phyloP scores from a whole-genome alignment of 2,113 vertebrate species.

The Plecturocebus donacophilus region DNA sequence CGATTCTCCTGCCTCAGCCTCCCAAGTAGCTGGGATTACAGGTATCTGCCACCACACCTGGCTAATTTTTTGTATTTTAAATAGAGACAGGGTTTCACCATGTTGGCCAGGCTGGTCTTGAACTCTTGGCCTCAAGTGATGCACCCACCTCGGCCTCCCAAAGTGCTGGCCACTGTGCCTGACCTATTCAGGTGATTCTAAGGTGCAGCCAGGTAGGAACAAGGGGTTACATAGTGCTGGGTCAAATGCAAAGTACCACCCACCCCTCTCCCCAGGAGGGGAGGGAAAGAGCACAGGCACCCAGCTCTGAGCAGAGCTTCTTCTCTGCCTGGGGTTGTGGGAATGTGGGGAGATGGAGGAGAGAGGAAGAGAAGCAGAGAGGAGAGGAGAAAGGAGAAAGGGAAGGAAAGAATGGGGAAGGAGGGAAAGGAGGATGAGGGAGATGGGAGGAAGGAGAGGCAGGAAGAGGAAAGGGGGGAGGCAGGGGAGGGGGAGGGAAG shows the following conservation, averaged over 20 bases:
- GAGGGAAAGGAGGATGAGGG: neutral
- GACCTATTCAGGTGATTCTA: neutral
- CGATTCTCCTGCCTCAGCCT: too few relatives aligned
- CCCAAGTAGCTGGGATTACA: too few relatives aligned
- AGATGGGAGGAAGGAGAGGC: too few relatives aligned
- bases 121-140: neutral
- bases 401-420: neutral
- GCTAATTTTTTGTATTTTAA: too few relatives aligned
- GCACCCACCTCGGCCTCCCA: neutral
- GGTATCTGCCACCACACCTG: accelerated
- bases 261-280: neutral
- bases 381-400: neutral
- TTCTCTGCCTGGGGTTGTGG: neutral
- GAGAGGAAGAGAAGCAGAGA: neutral
- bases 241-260: too few relatives aligned
- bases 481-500: neutral
- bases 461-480: neutral
- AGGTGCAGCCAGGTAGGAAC: neutral
- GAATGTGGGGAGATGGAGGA: neutral
- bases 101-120: too few relatives aligned
- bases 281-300: neutral
- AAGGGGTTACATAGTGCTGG: neutral
- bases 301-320: neutral
- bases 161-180: neutral
- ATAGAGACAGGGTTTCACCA: too few relatives aligned